Evolutionary conservation across 2,113 vertebrate genomes (phyloP).

Genomic region (Vicugna pacos): DNA sequence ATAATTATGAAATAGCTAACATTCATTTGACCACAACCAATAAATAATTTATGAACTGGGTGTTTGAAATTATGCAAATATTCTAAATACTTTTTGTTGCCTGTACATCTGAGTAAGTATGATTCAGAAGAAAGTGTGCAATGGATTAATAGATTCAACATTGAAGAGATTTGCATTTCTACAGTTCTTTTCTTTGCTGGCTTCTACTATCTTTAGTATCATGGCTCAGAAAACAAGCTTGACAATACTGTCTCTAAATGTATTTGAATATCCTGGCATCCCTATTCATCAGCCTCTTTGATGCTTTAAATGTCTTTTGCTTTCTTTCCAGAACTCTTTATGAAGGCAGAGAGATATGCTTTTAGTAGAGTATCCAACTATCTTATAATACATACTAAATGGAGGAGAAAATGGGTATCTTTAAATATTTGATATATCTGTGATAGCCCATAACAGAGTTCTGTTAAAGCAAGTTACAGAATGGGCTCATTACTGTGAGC

Average conservation of each 20-base stretch:
- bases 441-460: conserved; percentile 57
- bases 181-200: conserved; percentile 85
- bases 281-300: conserved; percentile 86
- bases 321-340: conserved; percentile 85
- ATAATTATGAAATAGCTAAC: conserved; percentile 87
- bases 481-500: background rate
- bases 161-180: conserved; percentile 88
- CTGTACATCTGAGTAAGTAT: conserved; percentile 87
- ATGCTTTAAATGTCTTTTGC: conserved; percentile 87
- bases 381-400: conserved; percentile 71
- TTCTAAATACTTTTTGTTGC: conserved; percentile 88
- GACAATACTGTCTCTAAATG: conserved; percentile 87
- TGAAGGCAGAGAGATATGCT: conserved; percentile 77
- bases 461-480: conserved; percentile 40
- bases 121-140: conserved; percentile 87
- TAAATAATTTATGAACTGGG: conserved; percentile 90
- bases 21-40: conserved; percentile 89
- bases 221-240: conserved; percentile 85
- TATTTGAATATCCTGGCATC: conserved; percentile 86
- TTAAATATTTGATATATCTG: conserved; percentile 76
- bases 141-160: conserved; percentile 87
- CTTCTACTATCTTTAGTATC: conserved; percentile 87
- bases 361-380: conserved; percentile 75
- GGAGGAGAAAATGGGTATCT: conserved; percentile 54
- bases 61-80: conserved; percentile 89